Percentiles rank a stretch among this genome's conserved stretches.
These are phyloP conservation scores for Lepidostoma basale DNA, from an alignment of 1,140 invertebrate genomes.

Conservation along the genomic window DNA sequence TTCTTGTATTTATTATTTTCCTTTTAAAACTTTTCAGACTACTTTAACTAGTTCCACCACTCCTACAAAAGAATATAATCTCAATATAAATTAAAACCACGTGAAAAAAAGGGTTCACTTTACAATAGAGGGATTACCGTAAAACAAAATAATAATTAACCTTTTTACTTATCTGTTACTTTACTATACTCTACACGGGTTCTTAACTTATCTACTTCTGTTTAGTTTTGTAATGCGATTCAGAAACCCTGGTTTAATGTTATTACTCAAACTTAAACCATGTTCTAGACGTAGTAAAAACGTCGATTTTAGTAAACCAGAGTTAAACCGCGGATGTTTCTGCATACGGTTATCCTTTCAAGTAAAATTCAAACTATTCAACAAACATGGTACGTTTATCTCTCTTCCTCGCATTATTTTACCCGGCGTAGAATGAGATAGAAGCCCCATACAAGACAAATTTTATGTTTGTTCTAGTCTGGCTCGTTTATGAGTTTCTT, in stretches of 20 bases:
- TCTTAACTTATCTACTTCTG: background rate
- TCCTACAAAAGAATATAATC: too few relatives aligned
- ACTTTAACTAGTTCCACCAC: too few relatives aligned
- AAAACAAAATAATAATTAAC: too few relatives aligned
- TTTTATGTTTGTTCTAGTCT: conserved; percentile 9
- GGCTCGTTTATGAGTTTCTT: background rate
- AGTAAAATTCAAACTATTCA: conserved; percentile 21
- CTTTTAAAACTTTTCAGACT: background rate
- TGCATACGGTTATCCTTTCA: conserved; percentile 8
- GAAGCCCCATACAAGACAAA: conserved; percentile 4
- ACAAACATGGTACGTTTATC: conserved; percentile 5
- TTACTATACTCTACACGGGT: background rate
- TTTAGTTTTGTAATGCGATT: conserved; percentile 8
- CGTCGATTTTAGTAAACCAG: background rate
- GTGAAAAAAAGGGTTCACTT: too few relatives aligned
- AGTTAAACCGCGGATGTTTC: conserved; percentile 4
- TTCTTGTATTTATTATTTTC: background rate
- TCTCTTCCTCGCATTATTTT: background rate
- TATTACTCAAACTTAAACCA: background rate
- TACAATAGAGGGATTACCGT: too few relatives aligned
- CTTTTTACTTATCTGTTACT: background rate
- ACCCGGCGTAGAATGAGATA: background rate
- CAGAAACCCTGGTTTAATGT: background rate
- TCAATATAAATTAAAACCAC: too few relatives aligned
- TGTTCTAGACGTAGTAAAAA: background rate